Percentiles rank a stretch among this genome's conserved stretches.
Evolutionary conservation across 1,140 invertebrate genomes (phyloP).

Genomic region (Euwallacea fornicatus): DNA sequence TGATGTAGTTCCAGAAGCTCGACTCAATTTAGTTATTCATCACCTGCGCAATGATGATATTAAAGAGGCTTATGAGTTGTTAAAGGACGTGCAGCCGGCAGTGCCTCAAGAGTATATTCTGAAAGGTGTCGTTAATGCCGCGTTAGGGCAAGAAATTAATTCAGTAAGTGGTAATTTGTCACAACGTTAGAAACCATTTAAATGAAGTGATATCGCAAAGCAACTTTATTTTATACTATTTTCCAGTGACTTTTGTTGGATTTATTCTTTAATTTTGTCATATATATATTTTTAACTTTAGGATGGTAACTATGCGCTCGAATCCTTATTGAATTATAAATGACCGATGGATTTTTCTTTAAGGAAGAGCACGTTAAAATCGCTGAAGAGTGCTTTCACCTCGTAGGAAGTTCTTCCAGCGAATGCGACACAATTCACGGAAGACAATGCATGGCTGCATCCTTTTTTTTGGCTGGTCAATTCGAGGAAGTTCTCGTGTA

Average conservation of each 20-base stretch:
- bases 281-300: background rate
- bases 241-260: too few relatives aligned
- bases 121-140: conserved; percentile 93
- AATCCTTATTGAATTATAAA: background rate
- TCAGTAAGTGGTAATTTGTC: conserved; percentile 63
- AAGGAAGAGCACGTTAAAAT: conserved; percentile 91
- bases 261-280: too few relatives aligned
- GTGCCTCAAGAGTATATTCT: conserved; percentile 96
- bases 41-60: conserved; percentile 90
- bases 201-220: too few relatives aligned
- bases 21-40: conserved; percentile 95
- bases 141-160: conserved; percentile 87
- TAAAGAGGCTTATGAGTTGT: conserved; percentile 84
- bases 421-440: conserved; percentile 95
- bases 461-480: conserved; percentile 90
- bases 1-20: conserved; percentile 95
- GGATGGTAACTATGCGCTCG: background rate
- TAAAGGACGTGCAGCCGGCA: conserved; percentile 90
- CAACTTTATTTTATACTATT: too few relatives aligned
- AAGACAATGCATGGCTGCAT: conserved; percentile 96
- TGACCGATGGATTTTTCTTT: conserved; percentile 7
- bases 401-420: conserved; percentile 92
- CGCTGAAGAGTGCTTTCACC: conserved; percentile 94
- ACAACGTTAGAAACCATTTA: too few relatives aligned
- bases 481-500: conserved; percentile 97